Evolutionary conservation across 2,797 vertebrate genomes (phyloP), one percentile per base, ranked within the genome.

Genomic region (Rousettus madagascariensis): DNA sequence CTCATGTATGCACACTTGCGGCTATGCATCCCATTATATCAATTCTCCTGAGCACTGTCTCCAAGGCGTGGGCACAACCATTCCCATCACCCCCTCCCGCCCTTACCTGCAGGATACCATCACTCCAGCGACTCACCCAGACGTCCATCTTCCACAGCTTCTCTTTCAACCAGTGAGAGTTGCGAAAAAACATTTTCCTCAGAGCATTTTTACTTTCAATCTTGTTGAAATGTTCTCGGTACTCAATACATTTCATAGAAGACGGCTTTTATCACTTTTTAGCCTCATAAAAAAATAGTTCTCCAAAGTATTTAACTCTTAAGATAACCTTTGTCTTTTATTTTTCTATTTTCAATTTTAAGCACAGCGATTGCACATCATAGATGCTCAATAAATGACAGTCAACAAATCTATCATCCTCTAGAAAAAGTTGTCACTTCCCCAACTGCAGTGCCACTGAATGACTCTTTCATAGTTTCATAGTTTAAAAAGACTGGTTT

Each of bases 221-320:
- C 30, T 46, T 65, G 20, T 65, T 33, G 41, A 83, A 65, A 83
- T 33, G 20, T n/a, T 65, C 79, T 65, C 30, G 49, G 79, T 83
- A 49, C 22, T 65, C 79, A 83, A 65, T 53, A 63, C 7, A 24
- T 55, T 55, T 74, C 51, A 20, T 33, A 83, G 59, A 33, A 83
- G 79, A 65, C 49, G n/a, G 79, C 79, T 83, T 65, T 83, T 83
- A 83, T 83, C 79, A 65, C 79, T 65, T 82, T 26, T 46, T 24
- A 83, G 79, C 59, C 59, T 65, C 41, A 78, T 36, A 61, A 78
- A 90, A 71, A 71, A 87, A 38, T 13, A 36, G 16, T 68, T 68
- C 59, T 53, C 38, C 11, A 2, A 90, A 79, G 59, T 51, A 66
- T 61, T 83, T 87, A 36, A 90, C n/a, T 85, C 28, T 55, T 46